Conservation (phyloP, 1,140 invertebrate species). For the Doryteuthis pealeii region DNA sequence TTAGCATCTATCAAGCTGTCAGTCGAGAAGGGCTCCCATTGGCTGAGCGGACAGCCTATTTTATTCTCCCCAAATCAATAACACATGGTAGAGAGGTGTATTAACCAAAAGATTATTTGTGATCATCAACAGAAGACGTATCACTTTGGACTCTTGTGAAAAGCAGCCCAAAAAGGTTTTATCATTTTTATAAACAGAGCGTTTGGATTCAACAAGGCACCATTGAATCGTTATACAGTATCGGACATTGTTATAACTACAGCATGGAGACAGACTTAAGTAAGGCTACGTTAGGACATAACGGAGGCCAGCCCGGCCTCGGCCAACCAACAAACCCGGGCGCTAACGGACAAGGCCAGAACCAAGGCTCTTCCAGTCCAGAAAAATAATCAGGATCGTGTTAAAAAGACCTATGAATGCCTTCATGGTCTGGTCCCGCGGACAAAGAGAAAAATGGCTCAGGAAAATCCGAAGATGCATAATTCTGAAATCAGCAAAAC, state of each 20-base stretch:
- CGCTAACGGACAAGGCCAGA: slow-evolving; percentile 19
- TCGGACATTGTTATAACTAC: slow-evolving; percentile 16
- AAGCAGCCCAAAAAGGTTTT: slow-evolving; percentile 9
- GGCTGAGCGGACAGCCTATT: slow-evolving; percentile 27
- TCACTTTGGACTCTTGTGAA: slow-evolving; percentile 26
- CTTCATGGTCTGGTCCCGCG: slow-evolving; percentile 99
- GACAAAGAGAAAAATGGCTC: slow-evolving; percentile 98
- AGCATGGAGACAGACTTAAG: slow-evolving; percentile 8
- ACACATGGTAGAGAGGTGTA: slow-evolving; percentile 49
- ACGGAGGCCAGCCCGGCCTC: not conserved
- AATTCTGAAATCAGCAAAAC: slow-evolving; percentile 98
- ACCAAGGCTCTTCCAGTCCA: slow-evolving; percentile 21
- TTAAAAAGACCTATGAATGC: slow-evolving; percentile 99
- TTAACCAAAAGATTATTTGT: slow-evolving; percentile 54
- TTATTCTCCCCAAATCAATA: slow-evolving; percentile 52
- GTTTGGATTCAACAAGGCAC: slow-evolving; percentile 44
- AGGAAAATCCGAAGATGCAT: slow-evolving; percentile 99
- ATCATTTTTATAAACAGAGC: slow-evolving; percentile 46
- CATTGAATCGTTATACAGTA: slow-evolving; percentile 29
- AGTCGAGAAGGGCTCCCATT: slow-evolving; percentile 24
- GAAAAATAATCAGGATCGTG: slow-evolving; percentile 63
- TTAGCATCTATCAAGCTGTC: slow-evolving; percentile 25
- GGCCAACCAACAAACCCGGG: slow-evolving; percentile 4
- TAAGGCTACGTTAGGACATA: not conserved
- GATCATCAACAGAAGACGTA: slow-evolving; percentile 50